Evolutionary conservation across 2,888 invertebrate genomes (phyloP).

Genomic region (Polyommatus iphigenia): DNA sequence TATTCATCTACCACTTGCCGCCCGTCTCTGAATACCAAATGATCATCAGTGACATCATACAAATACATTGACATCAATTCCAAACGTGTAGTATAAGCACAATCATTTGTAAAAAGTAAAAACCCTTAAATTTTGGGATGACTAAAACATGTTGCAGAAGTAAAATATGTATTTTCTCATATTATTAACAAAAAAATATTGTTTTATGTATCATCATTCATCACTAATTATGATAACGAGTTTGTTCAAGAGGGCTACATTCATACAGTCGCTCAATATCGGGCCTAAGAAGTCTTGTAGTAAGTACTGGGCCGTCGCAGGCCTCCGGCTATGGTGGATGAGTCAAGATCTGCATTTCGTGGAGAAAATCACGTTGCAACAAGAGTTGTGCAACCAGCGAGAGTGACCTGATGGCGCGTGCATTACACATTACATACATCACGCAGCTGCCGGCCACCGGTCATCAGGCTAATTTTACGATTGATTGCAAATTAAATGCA

Average conservation of each 20-base stretch:
- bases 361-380: slow-evolving; percentile 16
- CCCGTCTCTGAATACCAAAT: slow-evolving; percentile 4
- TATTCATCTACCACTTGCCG: background rate
- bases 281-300: background rate
- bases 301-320: background rate
- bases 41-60: background rate
- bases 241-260: background rate
- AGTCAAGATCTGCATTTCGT: slow-evolving; percentile 18
- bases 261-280: background rate
- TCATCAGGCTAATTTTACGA: background rate
- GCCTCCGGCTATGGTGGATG: background rate
- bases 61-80: slow-evolving; percentile 8
- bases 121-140: background rate
- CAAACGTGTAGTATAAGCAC: background rate
- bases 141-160: background rate
- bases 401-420: slow-evolving; percentile 7
- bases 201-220: background rate
- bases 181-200: background rate
- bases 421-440: background rate
- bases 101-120: background rate
- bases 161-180: background rate
- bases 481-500: background rate
- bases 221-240: no score
- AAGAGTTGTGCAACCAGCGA: background rate
- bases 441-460: background rate